phyloP scores from a whole-genome alignment of 2,888 invertebrate genomes.

The Osmoderma eremita region DNA sequence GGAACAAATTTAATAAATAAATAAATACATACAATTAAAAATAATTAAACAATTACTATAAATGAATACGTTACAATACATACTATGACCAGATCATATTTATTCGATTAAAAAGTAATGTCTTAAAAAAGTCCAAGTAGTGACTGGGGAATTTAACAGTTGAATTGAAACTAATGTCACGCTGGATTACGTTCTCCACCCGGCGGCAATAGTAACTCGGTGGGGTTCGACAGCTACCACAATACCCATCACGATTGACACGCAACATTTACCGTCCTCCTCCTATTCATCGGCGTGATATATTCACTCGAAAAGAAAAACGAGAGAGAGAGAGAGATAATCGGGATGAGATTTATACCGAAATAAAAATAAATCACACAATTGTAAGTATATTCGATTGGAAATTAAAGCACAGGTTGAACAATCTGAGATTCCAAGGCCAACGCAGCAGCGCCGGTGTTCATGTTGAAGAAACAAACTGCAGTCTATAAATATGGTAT shows the following conservation, averaged over 20 bases:
- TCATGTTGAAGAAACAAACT: slow-evolving; percentile 39
- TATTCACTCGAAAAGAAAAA: slow-evolving; percentile 38
- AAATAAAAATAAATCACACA: slow-evolving; percentile 40
- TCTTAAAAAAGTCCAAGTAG: slow-evolving; percentile 40
- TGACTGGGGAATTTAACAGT: slow-evolving; percentile 41
- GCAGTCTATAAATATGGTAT: slow-evolving; percentile 44
- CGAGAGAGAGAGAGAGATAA: not conserved
- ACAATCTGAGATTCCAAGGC: slow-evolving; percentile 42
- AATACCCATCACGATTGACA: slow-evolving; percentile 43
- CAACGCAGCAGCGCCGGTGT: slow-evolving; percentile 19
- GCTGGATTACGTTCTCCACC: slow-evolving; percentile 42
- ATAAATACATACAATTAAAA: too few relatives aligned
- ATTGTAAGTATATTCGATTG: slow-evolving; percentile 39
- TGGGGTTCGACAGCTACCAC: slow-evolving; percentile 41
- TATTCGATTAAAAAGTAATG: slow-evolving; percentile 37
- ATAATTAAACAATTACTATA: too few relatives aligned
- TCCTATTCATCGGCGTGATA: slow-evolving; percentile 31
- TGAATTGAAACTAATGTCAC: slow-evolving; percentile 43
- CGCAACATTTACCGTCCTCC: slow-evolving; percentile 41
- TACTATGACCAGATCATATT: slow-evolving; percentile 5
- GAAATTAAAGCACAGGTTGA: slow-evolving; percentile 39
- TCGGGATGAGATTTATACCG: slow-evolving; percentile 33
- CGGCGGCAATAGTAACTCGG: slow-evolving; percentile 39
- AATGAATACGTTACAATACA: too few relatives aligned
- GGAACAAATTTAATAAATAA: too few relatives aligned